Evolutionary conservation across 2,888 invertebrate genomes (phyloP).

Genomic region (Thymelicus lineola): DNA sequence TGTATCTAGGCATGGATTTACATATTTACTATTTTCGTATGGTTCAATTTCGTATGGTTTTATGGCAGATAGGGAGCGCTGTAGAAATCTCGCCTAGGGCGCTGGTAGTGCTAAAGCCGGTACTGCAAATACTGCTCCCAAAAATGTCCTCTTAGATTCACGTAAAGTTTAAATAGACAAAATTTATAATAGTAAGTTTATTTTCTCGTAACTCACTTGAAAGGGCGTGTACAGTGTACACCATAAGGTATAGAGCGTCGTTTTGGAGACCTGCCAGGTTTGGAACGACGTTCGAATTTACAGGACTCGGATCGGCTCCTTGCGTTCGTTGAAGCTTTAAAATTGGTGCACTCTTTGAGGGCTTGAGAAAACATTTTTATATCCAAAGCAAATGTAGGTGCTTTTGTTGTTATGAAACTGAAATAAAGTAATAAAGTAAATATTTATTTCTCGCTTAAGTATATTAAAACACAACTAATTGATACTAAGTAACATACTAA

Average conservation of each 20-base stretch:
- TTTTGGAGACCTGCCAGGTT: not conserved
- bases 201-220: not conserved
- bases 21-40: too few species aligned
- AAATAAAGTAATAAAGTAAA: too few species aligned
- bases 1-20: too few species aligned
- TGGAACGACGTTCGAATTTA: not conserved
- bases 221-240: not conserved
- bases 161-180: not conserved
- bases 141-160: not conserved
- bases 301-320: not conserved
- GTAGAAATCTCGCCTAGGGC: too few species aligned
- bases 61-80: too few species aligned
- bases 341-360: not conserved
- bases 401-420: too few species aligned
- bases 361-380: not conserved
- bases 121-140: too few species aligned
- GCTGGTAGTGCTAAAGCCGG: too few species aligned
- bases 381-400: not conserved
- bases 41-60: too few species aligned
- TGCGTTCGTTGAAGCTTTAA: not conserved
- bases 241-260: not conserved
- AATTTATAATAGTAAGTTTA: not conserved
- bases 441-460: too few species aligned
- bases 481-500: too few species aligned
- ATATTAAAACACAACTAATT: too few species aligned